Base-by-base conservation (phyloP, 2,797 vertebrate genomes). In the Coregonus sp. region DNA sequence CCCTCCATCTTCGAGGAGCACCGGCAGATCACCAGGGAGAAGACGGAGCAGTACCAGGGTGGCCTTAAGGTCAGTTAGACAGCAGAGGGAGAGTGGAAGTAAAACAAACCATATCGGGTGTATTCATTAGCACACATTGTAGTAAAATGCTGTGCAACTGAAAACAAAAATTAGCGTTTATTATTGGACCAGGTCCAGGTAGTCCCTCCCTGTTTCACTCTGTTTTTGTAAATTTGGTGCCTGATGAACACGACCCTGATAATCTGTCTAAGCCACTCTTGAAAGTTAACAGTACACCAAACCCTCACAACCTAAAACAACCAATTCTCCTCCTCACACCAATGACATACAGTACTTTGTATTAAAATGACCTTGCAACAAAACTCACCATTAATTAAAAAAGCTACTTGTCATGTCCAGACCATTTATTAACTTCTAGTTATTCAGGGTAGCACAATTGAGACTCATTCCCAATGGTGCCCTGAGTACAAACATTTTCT, bases 1-100 rank as follows among this genome's bases (percentile, higher is more conserved):
- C 94, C 94, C n/a, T 92, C 82, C 12, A 89, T 96, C 85, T 96
- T 98, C 79, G 90, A 94, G 4, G 91, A 96, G 63, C 94, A 97
- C 84, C 83, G 78, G 20, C 92, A 92, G 75, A 97, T 97, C 12
- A 47, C 93, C 25, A 72, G 82, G 65, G 92, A 95, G 54, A 97
- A 95, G 87, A 94, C 91, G 0, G 85, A 92, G 40, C 92, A 94
- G 61, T 97, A 95, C 84, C 96, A 97, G 88, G 89, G 90, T 11
- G 88, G 85, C 29, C 94, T 97, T 40, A 95, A 96, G 95, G 95
- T 97, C 74, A 81, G 89, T 31, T 11, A 69, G 11, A 79, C 29
- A 52, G 59, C 59, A 63, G 20, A 25, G 9, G 4, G 18, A 59
- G 2, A 59, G 56, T 59, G 56, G n/a, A 20, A 18, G 56, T 59